Conservation (phyloP, 2,797 vertebrate genomes). For the Cryptoblepharus egeriae region DNA sequence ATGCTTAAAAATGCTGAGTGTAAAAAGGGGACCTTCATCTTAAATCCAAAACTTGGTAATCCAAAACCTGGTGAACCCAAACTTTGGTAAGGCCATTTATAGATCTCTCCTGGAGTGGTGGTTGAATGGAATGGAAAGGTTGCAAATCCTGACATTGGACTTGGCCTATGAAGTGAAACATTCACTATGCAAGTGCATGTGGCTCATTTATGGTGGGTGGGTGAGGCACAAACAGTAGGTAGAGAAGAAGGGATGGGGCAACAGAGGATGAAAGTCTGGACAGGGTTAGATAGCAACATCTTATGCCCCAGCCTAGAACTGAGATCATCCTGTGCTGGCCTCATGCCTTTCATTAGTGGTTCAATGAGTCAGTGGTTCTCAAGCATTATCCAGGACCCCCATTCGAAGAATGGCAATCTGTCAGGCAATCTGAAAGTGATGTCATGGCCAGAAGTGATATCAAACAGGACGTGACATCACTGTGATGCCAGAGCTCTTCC, state of each 20-base stretch:
- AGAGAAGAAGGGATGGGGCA: not conserved
- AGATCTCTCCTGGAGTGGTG: not conserved
- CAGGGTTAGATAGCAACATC: not conserved
- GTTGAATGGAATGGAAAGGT: too few relatives aligned
- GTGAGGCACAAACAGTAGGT: not conserved
- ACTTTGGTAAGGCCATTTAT: not conserved
- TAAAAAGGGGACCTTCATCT: not conserved
- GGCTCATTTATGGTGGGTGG: not conserved
- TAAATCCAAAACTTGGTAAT: not conserved
- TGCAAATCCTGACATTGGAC: too few relatives aligned
- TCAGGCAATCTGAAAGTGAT: too few relatives aligned
- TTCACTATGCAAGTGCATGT: not conserved
- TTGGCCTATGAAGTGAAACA: not conserved
- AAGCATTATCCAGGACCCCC: too few relatives aligned
- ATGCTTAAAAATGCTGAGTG: not conserved
- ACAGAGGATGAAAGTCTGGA: not conserved
- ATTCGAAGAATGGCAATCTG: too few relatives aligned
- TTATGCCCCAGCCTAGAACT: not conserved
- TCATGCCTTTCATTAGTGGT: too few relatives aligned
- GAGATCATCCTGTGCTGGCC: not conserved
- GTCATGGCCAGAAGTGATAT: too few relatives aligned
- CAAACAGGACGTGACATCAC: too few relatives aligned
- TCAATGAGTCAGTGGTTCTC: too few relatives aligned
- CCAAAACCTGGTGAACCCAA: too few relatives aligned
- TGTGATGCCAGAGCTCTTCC: too few relatives aligned